These are phyloP conservation scores for Polypterus senegalus DNA, from an alignment of 2,113 vertebrate species.

Conservation along the genomic window DNA sequence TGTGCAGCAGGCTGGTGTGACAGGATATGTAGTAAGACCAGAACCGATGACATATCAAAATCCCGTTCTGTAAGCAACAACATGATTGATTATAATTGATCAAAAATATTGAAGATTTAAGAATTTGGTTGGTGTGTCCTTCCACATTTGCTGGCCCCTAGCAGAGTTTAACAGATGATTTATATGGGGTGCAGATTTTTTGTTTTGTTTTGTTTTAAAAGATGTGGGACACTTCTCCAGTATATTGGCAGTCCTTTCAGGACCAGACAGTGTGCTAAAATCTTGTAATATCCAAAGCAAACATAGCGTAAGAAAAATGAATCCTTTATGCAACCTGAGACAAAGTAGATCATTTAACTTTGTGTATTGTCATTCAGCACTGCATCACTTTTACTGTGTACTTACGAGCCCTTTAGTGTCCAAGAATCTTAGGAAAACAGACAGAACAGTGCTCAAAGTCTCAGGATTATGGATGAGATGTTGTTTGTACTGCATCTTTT, in stretches of 20 bases:
- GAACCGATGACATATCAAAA: neutral
- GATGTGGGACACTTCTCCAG: no score
- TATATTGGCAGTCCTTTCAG: no score
- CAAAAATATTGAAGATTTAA: neutral
- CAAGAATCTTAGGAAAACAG: conserved; percentile 1
- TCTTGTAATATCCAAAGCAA: neutral
- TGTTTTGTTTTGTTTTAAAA: no score
- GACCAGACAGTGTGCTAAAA: neutral
- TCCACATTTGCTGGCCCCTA: neutral
- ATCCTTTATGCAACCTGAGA: neutral
- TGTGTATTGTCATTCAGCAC: no score
- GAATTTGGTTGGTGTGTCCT: no score
- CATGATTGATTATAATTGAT: neutral
- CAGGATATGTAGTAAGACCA: neutral
- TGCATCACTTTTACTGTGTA: neutral
- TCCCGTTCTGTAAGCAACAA: neutral
- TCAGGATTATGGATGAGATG: neutral
- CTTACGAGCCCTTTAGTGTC: neutral
- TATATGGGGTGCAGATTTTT: no score
- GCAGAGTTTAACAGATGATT: neutral
- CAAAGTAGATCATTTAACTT: no score
- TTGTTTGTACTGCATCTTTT: neutral
- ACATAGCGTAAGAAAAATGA: neutral
- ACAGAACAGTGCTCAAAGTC: neutral
- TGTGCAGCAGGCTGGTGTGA: neutral